Evolutionary conservation across 2,113 vertebrate genomes (phyloP).

Genomic region (Triplophysa rosa): DNA sequence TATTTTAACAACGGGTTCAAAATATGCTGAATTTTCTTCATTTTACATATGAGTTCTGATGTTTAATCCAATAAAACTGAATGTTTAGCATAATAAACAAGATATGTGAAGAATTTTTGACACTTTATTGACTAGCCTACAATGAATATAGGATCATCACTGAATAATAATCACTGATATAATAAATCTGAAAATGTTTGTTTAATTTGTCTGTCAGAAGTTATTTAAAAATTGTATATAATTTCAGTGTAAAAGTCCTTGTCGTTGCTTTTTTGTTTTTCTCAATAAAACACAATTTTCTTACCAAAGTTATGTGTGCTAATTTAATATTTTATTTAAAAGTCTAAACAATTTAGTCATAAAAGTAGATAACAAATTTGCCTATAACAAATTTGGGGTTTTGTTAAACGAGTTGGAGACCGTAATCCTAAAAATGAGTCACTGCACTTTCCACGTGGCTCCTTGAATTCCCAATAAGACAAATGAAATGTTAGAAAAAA

Average conservation of each 20-base stretch:
- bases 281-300: constrained; percentile 13
- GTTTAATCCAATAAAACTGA: not conserved
- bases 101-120: not conserved
- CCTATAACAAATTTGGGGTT: not conserved
- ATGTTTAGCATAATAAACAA: not conserved
- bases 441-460: not conserved
- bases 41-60: not conserved
- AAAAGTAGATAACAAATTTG: no score
- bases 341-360: not conserved
- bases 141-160: not conserved
- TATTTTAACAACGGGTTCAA: not conserved
- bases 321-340: not conserved
- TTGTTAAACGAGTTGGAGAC: not conserved
- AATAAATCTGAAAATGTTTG: not conserved
- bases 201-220: not conserved
- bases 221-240: not conserved
- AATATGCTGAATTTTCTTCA: not conserved
- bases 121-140: not conserved
- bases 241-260: not conserved
- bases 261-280: not conserved
- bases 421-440: no score
- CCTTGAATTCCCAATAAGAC: not conserved
- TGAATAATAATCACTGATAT: not conserved
- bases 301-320: not conserved
- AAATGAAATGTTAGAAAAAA: not conserved